A percentile compares a stretch with the other conserved stretches of the same genome.
Conservation (phyloP, 2,888 invertebrate genomes). For the Orthonevra nobilis region DNA sequence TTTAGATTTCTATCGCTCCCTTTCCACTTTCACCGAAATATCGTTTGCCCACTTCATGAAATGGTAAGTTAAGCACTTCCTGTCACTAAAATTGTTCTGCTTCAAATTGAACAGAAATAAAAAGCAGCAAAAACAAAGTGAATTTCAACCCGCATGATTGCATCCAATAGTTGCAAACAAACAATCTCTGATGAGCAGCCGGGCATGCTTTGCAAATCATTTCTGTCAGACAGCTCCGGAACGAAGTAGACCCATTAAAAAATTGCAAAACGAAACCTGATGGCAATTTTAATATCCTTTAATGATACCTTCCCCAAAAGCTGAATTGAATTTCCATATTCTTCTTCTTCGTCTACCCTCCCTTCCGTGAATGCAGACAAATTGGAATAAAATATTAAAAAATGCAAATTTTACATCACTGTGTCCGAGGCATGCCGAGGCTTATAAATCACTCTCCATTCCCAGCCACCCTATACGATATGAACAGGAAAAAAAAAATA, state of each 20-base stretch:
- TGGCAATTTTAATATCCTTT: conserved; percentile 68
- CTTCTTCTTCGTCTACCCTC: neutral
- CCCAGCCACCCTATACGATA: conserved; percentile 23
- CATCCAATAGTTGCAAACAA: too few relatives aligned
- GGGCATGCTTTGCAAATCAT: conserved; percentile 36
- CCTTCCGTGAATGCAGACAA: conserved; percentile 31
- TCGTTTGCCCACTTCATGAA: too few relatives aligned
- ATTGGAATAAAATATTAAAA: conserved; percentile 31
- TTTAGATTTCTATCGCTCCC: too few relatives aligned
- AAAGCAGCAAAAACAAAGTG: too few relatives aligned
- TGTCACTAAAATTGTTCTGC: too few relatives aligned
- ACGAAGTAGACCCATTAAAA: conserved; percentile 42
- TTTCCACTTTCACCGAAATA: too few relatives aligned
- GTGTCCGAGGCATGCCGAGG: conserved; percentile 35
- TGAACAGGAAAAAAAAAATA: conserved; percentile 4
- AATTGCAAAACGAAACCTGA: conserved; percentile 56
- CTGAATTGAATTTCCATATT: conserved; percentile 54
- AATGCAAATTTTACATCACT: conserved; percentile 64
- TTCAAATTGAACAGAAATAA: too few relatives aligned
- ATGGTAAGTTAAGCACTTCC: too few relatives aligned
- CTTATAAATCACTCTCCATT: conserved; percentile 68
- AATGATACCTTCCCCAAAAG: conserved; percentile 51
- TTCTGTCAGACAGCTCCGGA: conserved; percentile 5
- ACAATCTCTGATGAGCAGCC: conserved; percentile 42
- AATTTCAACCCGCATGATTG: too few relatives aligned